These are phyloP conservation scores for Andrena hattorfiana DNA, from an alignment of 2,888 invertebrate species.

Conservation along the genomic window DNA sequence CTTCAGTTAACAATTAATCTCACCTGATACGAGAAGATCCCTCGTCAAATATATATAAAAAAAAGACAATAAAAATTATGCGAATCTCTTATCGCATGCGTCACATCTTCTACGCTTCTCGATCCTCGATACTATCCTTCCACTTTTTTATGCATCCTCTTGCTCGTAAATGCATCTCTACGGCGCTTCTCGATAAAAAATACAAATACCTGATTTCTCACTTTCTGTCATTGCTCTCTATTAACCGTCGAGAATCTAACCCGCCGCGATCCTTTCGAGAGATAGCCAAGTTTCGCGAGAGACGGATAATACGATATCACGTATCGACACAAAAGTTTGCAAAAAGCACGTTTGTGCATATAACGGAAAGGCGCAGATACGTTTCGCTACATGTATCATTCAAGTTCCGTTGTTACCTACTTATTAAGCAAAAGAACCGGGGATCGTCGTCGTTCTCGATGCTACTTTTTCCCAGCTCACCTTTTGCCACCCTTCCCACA, in stretches of 20 bases:
- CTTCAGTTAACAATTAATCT: not conserved
- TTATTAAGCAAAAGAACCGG: constrained; percentile 8
- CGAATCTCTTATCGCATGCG: not conserved
- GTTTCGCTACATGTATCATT: not conserved
- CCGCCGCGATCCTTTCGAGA: not conserved
- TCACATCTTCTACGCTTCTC: not conserved
- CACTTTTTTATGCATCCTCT: too few species aligned
- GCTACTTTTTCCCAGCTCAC: too few species aligned
- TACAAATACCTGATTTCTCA: not conserved
- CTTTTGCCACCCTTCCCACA: too few species aligned
- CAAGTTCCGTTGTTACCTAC: constrained; percentile 6
- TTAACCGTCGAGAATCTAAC: not conserved
- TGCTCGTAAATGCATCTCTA: too few species aligned
- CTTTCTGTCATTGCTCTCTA: not conserved
- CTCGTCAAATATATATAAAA: not conserved
- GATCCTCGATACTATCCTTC: too few species aligned
- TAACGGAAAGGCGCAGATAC: not conserved
- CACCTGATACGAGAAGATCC: not conserved
- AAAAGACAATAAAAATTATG: not conserved
- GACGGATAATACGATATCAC: not conserved
- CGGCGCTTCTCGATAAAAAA: too few species aligned
- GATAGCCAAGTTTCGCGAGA: not conserved
- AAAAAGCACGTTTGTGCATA: too few species aligned
- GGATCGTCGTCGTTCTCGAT: constrained; percentile 26
- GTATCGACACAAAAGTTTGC: too few species aligned